Evolutionary conservation across 2,888 invertebrate species (phyloP).

Genomic region (Trichopoda pennipes): DNA sequence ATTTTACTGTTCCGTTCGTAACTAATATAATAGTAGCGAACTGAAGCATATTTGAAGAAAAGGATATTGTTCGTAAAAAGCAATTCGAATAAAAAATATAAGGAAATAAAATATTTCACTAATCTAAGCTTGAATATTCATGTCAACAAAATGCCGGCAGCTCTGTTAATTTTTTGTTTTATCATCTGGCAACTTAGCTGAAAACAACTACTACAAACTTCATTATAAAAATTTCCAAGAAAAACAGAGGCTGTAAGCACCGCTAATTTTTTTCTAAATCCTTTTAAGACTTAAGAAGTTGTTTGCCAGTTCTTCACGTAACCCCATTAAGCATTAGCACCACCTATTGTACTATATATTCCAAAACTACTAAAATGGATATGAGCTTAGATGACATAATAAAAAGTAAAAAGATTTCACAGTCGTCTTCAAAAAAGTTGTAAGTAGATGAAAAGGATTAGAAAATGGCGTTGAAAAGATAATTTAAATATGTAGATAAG

Average conservation of each 20-base stretch:
- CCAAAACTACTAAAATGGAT: slow-evolving; percentile 71
- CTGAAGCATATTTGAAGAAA: too few species aligned
- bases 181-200: slow-evolving; percentile 27
- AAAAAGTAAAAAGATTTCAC: slow-evolving; percentile 72
- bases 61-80: too few species aligned
- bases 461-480: slow-evolving; percentile 57
- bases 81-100: too few species aligned
- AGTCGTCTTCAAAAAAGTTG: slow-evolving; percentile 66
- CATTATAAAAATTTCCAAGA: slow-evolving; percentile 16
- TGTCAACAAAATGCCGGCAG: not conserved
- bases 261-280: slow-evolving; percentile 41
- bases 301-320: slow-evolving; percentile 11
- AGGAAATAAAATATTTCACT: too few species aligned
- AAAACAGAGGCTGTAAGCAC: slow-evolving; percentile 43
- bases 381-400: slow-evolving; percentile 77
- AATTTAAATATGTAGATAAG: not conserved
- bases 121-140: too few species aligned
- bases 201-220: slow-evolving; percentile 61
- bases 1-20: too few species aligned
- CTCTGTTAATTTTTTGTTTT: not conserved
- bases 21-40: too few species aligned
- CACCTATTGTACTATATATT: not conserved
- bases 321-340: not conserved
- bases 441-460: slow-evolving; percentile 53
- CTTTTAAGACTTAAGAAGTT: not conserved